These are phyloP conservation scores for Rhopilema esculentum DNA, from an alignment of 30 jellyfish, hydroid and myxozoan species.

Conservation along the genomic window DNA sequence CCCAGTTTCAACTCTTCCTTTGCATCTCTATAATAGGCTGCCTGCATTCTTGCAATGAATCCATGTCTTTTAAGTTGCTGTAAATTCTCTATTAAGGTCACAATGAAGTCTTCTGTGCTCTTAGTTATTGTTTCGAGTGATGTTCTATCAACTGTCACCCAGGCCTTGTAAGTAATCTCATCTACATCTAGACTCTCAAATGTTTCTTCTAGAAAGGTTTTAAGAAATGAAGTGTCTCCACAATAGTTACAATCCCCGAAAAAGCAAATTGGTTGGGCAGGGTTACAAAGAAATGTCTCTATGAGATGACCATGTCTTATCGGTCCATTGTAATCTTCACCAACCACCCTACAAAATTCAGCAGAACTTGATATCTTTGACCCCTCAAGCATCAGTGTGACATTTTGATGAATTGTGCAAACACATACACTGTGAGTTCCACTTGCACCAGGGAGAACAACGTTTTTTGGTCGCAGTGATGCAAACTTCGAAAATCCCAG, in stretches of 20 bases:
- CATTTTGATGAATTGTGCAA: too few relatives aligned
- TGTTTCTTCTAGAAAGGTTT: neutral
- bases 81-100: too few relatives aligned
- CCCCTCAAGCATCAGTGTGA: conserved; percentile 15
- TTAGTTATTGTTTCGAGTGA: conserved; percentile 30
- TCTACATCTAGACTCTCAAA: conserved; percentile 30
- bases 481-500: conserved; percentile 45
- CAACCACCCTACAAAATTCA: too few relatives aligned
- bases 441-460: conserved; percentile 14
- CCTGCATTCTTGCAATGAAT: conserved; percentile 43
- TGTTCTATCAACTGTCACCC: conserved; percentile 42
- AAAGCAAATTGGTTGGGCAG: too few relatives aligned
- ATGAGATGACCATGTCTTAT: neutral
- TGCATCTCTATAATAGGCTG: neutral
- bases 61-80: conserved; percentile 11
- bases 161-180: conserved; percentile 29
- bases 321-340: conserved; percentile 1
- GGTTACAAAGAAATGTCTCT: neutral
- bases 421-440: conserved; percentile 38
- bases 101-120: conserved; percentile 32
- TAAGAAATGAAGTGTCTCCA: too few relatives aligned
- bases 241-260: too few relatives aligned
- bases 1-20: conserved; percentile 24
- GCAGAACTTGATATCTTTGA: too few relatives aligned
- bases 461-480: conserved; percentile 17